Percentiles rank a stretch among this genome's conserved stretches.
phyloP scores from a whole-genome alignment of 2,113 vertebrate genomes.

The Syrrhaptes paradoxus region DNA sequence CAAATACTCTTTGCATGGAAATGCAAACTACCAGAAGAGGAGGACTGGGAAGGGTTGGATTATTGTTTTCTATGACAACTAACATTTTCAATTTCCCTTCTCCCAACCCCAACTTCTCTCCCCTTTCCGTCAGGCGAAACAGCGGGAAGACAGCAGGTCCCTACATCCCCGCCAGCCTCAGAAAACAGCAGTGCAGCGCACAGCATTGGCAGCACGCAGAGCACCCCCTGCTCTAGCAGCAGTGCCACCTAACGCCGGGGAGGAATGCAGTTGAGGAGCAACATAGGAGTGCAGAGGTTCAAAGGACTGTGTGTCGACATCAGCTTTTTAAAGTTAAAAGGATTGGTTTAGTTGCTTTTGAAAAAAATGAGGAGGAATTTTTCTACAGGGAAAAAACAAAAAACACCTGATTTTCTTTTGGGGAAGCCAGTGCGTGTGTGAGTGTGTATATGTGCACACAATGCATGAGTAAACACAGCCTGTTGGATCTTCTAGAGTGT shows the following conservation, averaged over 20 bases:
- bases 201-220: conserved; percentile 95
- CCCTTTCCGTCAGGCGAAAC: conserved; percentile 77
- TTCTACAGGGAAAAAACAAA: background rate
- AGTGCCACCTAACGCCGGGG: conserved; percentile 81
- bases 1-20: background rate
- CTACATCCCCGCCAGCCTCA: conserved; percentile 82
- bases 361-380: conserved; percentile 20
- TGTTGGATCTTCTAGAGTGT: conserved; percentile 55
- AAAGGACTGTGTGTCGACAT: conserved; percentile 4
- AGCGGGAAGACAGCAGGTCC: conserved; percentile 80
- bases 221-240: conserved; percentile 96
- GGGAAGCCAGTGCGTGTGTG: conserved; percentile 58
- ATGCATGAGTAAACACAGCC: conserved; percentile 29
- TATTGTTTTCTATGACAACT: background rate
- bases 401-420: conserved; percentile 23
- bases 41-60: background rate
- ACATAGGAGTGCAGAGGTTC: conserved; percentile 18
- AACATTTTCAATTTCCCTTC: background rate
- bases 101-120: background rate
- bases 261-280: background rate
- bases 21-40: background rate
- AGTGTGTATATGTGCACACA: background rate
- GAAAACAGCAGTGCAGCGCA: conserved; percentile 94
- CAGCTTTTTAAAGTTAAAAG: conserved; percentile 28
- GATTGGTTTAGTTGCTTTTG: conserved; percentile 50